Evolutionary conservation across 2,797 vertebrate genomes (phyloP).

Genomic region (Taeniopygia guttata): DNA sequence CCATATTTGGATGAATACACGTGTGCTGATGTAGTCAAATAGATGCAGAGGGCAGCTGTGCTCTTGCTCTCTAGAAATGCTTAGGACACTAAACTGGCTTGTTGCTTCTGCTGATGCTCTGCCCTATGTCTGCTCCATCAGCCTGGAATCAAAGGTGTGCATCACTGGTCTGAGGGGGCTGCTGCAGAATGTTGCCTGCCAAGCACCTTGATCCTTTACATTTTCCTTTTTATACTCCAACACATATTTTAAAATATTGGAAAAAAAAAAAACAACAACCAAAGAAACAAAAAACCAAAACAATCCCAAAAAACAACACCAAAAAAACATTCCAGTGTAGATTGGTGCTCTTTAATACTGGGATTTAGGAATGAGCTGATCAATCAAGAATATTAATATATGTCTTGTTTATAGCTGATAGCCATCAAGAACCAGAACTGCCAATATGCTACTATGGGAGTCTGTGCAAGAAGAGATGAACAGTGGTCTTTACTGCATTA

Average conservation of each 20-base stretch:
- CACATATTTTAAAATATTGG: not conserved
- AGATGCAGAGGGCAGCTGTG: not conserved
- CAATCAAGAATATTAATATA: not conserved
- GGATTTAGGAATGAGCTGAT: not conserved
- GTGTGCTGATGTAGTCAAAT: not conserved
- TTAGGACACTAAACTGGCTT: not conserved
- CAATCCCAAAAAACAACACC: not conserved
- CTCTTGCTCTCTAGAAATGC: not conserved
- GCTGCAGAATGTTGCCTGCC: not conserved
- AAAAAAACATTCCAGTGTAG: accelerated
- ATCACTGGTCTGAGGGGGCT: not conserved
- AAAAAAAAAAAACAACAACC: not conserved
- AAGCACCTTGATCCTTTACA: not conserved
- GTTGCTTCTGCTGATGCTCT: not conserved
- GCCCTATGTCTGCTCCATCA: not conserved
- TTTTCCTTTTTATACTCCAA: not conserved
- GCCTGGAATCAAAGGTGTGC: not conserved
- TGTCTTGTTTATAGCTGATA: not conserved
- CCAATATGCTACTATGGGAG: not conserved
- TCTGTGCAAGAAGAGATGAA: not conserved
- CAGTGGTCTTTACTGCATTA: not conserved
- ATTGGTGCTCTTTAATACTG: not conserved
- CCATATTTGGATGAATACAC: not conserved
- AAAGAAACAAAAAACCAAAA: not conserved
- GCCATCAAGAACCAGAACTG: not conserved